Percentiles rank a stretch among this genome's conserved stretches.
Evolutionary conservation across 30 jellyfish, hydroid and myxozoan genomes (phyloP).

Genomic region (Turritopsis rubra): DNA sequence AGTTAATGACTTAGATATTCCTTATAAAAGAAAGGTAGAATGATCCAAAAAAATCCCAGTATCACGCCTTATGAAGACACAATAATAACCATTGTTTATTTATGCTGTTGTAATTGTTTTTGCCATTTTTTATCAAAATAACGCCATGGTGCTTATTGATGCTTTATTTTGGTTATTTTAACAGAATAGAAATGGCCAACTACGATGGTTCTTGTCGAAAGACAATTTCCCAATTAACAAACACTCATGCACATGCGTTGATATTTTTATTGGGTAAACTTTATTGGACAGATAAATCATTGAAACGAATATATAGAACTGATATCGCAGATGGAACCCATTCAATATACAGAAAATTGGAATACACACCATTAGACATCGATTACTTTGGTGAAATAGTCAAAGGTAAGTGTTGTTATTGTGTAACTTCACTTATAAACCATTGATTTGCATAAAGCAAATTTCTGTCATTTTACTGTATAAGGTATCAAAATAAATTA

Average conservation of each 20-base stretch:
- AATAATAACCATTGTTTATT: too few species aligned
- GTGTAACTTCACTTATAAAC: neutral
- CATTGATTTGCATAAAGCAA: too few species aligned
- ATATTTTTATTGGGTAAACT: neutral
- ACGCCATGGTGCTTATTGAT: too few species aligned
- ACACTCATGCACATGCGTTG: neutral
- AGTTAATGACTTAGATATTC: too few species aligned
- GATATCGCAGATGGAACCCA: neutral
- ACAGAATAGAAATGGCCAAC: conserved; percentile 18
- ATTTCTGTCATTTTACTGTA: too few species aligned
- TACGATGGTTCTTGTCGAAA: conserved; percentile 12
- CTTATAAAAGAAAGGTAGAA: too few species aligned
- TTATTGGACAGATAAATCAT: neutral
- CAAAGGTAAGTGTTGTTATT: neutral
- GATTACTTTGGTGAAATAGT: conserved; percentile 2
- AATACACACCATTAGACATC: neutral
- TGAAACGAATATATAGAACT: neutral
- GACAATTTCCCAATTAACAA: neutral
- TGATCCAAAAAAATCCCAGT: too few species aligned
- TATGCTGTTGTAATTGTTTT: too few species aligned
- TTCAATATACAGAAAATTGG: neutral
- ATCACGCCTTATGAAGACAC: too few species aligned
- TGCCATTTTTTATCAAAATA: too few species aligned
- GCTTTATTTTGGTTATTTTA: too few species aligned
- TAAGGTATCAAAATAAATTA: too few species aligned